Evolutionary conservation across 2,797 vertebrate genomes (phyloP).

Genomic region (Cossypha niveicapilla): DNA sequence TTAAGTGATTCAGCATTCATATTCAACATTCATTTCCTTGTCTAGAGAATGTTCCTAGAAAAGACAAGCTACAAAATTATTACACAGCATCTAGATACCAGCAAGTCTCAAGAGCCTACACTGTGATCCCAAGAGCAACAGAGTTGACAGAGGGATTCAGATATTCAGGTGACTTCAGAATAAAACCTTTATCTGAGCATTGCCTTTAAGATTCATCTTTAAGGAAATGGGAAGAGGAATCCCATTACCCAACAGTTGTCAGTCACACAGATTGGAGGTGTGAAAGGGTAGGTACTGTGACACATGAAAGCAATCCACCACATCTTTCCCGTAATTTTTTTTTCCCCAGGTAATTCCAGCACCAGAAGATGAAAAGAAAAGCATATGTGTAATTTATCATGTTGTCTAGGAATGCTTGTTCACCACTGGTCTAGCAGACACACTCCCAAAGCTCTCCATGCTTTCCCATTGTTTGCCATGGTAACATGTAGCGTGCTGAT

Average conservation of each 20-base stretch:
- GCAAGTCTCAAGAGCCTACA: not conserved
- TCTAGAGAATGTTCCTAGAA: not conserved
- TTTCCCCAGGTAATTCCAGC: not conserved
- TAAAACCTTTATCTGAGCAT: not conserved
- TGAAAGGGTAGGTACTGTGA: not conserved
- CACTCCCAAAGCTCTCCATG: not conserved
- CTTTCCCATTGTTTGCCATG: not conserved
- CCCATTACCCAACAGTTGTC: not conserved
- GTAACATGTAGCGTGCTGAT: not conserved
- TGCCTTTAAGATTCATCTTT: not conserved
- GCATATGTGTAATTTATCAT: accelerated
- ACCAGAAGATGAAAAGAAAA: not conserved
- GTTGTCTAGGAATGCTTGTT: not conserved
- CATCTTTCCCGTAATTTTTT: not conserved
- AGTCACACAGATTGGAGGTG: not conserved
- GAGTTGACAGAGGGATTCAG: not conserved
- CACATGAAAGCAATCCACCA: not conserved
- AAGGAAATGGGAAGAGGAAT: not conserved
- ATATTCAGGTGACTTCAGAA: not conserved
- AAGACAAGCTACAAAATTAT: not conserved
- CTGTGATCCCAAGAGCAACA: not conserved
- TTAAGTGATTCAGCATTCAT: not conserved
- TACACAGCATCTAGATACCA: not conserved
- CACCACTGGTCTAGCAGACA: not conserved
- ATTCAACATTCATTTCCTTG: not conserved